Conservation (phyloP, 1,140 invertebrate genomes). For the Nylanderia fulva region DNA sequence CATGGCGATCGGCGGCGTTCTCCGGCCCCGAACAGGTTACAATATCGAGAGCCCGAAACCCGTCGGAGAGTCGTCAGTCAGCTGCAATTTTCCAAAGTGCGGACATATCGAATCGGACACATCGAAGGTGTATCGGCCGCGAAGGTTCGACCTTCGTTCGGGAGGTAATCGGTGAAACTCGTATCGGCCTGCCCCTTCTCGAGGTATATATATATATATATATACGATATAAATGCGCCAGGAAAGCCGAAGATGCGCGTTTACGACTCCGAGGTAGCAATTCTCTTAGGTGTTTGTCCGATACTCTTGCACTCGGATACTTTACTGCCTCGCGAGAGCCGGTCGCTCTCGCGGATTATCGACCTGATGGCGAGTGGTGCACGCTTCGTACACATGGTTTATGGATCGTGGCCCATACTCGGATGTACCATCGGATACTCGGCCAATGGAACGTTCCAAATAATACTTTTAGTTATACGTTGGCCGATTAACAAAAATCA, state of each 20-base stretch:
- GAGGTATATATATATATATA: too few relatives aligned
- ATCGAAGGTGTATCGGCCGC: neutral
- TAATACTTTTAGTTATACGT: constrained; percentile 82
- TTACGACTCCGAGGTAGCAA: constrained; percentile 29
- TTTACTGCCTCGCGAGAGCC: constrained; percentile 32
- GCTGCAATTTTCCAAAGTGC: constrained; percentile 33
- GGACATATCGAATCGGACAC: constrained; percentile 22
- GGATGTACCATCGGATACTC: constrained; percentile 79
- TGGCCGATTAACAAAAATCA: constrained; percentile 67
- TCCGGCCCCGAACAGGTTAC: constrained; percentile 63
- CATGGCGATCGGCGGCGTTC: constrained; percentile 68
- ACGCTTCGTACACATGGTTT: constrained; percentile 78
- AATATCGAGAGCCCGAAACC: constrained; percentile 41
- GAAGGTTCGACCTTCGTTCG: constrained; percentile 3
- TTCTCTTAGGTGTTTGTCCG: constrained; percentile 20
- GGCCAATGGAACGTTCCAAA: constrained; percentile 85
- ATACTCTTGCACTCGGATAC: constrained; percentile 5
- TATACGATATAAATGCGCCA: constrained; percentile 7
- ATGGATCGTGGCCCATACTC: constrained; percentile 80
- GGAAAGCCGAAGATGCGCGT: constrained; percentile 7
- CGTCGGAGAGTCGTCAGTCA: neutral
- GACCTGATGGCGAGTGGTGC: constrained; percentile 67
- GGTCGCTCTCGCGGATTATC: constrained; percentile 73
- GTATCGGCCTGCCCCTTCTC: neutral
- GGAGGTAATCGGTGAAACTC: constrained; percentile 55